Conservation (phyloP, 2,888 invertebrate genomes). For the Doris montereyensis region DNA sequence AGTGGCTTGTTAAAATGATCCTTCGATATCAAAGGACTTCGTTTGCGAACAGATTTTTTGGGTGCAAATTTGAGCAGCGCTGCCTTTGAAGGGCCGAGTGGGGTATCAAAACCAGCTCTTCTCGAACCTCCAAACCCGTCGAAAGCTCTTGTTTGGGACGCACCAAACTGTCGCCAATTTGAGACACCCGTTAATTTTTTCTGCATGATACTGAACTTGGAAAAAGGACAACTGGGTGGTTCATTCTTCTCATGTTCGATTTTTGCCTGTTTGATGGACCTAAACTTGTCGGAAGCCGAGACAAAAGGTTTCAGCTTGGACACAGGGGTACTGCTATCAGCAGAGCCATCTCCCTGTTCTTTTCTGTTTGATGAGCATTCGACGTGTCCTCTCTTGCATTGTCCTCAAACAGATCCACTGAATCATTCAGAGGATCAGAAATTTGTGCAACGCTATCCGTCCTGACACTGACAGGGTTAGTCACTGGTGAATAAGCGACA, state of each 20-base stretch:
- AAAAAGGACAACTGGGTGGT: slow-evolving; percentile 32
- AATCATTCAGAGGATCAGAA: slow-evolving; percentile 25
- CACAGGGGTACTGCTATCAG: neutral
- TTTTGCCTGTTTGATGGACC: slow-evolving; percentile 1
- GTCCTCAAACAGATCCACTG: slow-evolving; percentile 29
- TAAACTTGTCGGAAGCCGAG: slow-evolving; percentile 48
- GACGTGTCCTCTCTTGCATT: neutral
- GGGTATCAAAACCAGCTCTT: too few species aligned
- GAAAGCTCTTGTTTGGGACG: too few species aligned
- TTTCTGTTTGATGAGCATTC: neutral
- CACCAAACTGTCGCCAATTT: too few species aligned
- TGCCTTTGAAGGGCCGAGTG: too few species aligned
- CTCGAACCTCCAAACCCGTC: too few species aligned
- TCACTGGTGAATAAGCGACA: slow-evolving; percentile 50
- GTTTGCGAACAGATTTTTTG: too few species aligned
- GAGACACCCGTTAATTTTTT: slow-evolving; percentile 44
- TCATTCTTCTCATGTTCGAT: neutral
- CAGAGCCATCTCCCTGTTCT: neutral
- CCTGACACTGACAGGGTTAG: too few species aligned
- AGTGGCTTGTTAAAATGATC: too few species aligned
- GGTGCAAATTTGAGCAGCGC: too few species aligned
- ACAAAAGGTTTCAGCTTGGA: slow-evolving; percentile 39
- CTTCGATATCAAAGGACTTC: too few species aligned
- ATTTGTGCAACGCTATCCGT: too few species aligned
- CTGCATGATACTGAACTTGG: slow-evolving; percentile 59